phyloP scores from a whole-genome alignment of 2,888 invertebrate genomes.

The Amorpha juglandis region DNA sequence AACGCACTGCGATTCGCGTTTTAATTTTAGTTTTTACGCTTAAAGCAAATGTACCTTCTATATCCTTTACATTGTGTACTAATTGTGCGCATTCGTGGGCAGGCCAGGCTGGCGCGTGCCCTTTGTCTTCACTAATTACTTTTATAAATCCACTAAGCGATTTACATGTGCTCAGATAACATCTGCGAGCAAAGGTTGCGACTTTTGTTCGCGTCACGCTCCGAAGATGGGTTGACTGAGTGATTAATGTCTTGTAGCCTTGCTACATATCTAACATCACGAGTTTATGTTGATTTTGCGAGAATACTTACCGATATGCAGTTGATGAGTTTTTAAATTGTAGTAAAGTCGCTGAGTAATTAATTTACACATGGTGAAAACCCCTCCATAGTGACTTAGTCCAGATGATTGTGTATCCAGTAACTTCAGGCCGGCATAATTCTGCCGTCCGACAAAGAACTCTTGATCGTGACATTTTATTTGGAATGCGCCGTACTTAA shows the following conservation, averaged over 20 bases:
- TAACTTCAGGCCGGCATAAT: no score
- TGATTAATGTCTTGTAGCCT: constrained; percentile 24
- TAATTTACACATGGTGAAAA: no score
- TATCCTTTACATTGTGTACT: constrained; percentile 33
- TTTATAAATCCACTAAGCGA: constrained; percentile 71
- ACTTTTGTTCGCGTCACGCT: constrained; percentile 64
- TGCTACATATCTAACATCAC: constrained; percentile 6
- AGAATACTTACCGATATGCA: no score
- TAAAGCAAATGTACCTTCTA: constrained; percentile 20
- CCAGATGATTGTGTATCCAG: no score
- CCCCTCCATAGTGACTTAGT: no score
- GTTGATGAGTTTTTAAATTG: no score
- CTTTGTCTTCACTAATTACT: constrained; percentile 73
- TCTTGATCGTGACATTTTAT: no score
- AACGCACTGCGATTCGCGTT: no score
- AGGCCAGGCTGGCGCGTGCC: constrained; percentile 49
- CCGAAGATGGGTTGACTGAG: constrained; percentile 31
- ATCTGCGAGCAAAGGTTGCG: constrained; percentile 64
- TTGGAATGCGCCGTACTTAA: no score
- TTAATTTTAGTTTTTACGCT: no score
- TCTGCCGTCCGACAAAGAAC: no score
- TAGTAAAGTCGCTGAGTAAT: no score
- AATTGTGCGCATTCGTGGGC: constrained; percentile 50
- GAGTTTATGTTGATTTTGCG: background rate
- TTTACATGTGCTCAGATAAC: constrained; percentile 62